Evolutionary conservation across 2,113 vertebrate species (phyloP).

Genomic region (Phainopepla nitens): DNA sequence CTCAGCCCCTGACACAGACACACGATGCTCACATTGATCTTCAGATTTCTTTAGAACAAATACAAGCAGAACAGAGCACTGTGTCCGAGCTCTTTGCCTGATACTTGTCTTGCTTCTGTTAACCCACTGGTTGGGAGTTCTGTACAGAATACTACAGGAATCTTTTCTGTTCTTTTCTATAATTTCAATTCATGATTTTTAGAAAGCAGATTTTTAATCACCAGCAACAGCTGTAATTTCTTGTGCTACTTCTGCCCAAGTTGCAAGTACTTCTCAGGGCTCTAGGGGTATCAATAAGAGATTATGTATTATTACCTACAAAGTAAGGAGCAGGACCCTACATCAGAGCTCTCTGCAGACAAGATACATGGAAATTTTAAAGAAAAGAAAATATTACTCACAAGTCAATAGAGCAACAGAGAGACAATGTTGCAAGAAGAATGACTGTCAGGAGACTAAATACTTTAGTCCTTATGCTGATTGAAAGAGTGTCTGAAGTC

Average conservation of each 20-base stretch:
- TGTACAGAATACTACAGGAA: background rate
- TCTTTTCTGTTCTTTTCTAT: background rate
- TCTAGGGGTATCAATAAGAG: background rate
- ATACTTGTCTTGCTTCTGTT: background rate
- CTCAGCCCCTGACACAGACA: background rate
- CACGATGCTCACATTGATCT: background rate
- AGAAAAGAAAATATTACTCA: background rate
- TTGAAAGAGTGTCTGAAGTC: background rate
- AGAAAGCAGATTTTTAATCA: background rate
- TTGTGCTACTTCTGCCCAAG: background rate
- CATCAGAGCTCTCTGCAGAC: background rate
- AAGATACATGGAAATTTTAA: background rate
- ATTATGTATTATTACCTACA: background rate
- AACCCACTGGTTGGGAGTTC: background rate
- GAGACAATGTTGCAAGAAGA: background rate
- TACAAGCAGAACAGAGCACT: background rate
- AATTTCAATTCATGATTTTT: background rate
- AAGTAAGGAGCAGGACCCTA: background rate
- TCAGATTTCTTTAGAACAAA: background rate
- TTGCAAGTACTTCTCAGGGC: background rate
- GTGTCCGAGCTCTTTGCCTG: background rate
- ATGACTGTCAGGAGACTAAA: background rate
- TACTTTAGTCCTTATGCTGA: background rate
- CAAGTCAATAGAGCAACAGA: background rate
- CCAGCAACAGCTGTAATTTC: background rate